These are phyloP conservation scores for Gephyroberyx darwinii DNA, from an alignment of 2,797 vertebrate genomes.

Conservation along the genomic window DNA sequence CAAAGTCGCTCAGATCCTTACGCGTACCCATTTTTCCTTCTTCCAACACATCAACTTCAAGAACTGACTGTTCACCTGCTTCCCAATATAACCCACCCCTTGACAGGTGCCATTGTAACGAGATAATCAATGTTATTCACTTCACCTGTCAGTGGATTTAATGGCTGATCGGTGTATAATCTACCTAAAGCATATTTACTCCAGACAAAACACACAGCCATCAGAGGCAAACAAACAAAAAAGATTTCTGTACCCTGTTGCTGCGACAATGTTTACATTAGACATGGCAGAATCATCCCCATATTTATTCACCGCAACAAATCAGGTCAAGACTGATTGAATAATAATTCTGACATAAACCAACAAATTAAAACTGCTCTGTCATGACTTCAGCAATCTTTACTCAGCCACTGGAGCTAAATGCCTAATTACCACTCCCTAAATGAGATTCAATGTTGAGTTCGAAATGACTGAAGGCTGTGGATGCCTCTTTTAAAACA, in stretches of 20 bases:
- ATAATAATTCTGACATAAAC: conserved; percentile 34
- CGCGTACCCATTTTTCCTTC: no score
- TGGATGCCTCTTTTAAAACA: conserved; percentile 23
- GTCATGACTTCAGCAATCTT: conserved; percentile 47
- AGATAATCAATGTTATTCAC: no score
- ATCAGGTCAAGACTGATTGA: conserved; percentile 17
- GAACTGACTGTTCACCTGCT: no score
- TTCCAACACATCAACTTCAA: no score
- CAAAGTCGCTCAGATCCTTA: no score
- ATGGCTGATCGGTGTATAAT: no score
- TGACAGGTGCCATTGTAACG: no score
- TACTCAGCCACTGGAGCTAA: conserved; percentile 50
- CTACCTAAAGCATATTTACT: no score
- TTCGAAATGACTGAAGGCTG: conserved; percentile 36
- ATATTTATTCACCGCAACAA: conserved; percentile 25
- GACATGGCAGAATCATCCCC: conserved; percentile 23
- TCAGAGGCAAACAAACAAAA: neutral
- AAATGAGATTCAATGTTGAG: conserved; percentile 45
- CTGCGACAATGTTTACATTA: conserved; percentile 26
- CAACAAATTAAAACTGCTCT: conserved; percentile 52
- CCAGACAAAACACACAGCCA: neutral
- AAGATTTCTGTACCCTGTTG: no score
- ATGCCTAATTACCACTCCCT: conserved; percentile 50
- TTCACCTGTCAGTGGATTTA: no score
- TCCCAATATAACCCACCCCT: no score